These are phyloP conservation scores for Scaptomyza graminum DNA, from an alignment of 1,140 invertebrate species.

Conservation along the genomic window DNA sequence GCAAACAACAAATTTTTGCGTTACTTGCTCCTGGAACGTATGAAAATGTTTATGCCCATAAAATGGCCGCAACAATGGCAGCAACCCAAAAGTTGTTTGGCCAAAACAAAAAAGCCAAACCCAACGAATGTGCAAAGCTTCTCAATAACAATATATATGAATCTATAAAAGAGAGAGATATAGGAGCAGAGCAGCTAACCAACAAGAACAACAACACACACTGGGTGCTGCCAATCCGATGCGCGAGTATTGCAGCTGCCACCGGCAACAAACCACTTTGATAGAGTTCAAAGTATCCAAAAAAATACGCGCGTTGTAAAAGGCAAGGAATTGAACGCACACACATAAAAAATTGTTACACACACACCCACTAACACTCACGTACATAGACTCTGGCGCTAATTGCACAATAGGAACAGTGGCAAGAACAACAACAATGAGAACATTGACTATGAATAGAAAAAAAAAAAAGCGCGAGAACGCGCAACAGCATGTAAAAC, in stretches of 20 bases:
- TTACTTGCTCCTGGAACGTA: constrained; percentile 2
- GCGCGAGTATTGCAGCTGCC: constrained; percentile 47
- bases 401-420: constrained; percentile 68
- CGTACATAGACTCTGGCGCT: constrained; percentile 43
- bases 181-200: neutral
- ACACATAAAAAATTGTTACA: constrained; percentile 53
- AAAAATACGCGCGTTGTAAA: constrained; percentile 39
- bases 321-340: constrained; percentile 48
- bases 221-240: neutral
- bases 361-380: constrained; percentile 21
- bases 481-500: constrained; percentile 68
- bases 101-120: constrained; percentile 47
- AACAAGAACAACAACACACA: neutral
- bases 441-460: constrained; percentile 58
- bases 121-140: constrained; percentile 60
- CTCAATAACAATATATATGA: constrained; percentile 48
- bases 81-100: constrained; percentile 24
- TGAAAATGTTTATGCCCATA: constrained; percentile 45
- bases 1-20: constrained; percentile 46
- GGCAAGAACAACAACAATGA: constrained; percentile 16
- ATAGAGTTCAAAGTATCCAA: constrained; percentile 67
- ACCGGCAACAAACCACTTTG: constrained; percentile 61
- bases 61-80: constrained; percentile 74
- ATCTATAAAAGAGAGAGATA: constrained; percentile 8
- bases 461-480: constrained; percentile 40